Conservation (phyloP, 2,113 vertebrate genomes). For the Toxostoma redivivum region DNA sequence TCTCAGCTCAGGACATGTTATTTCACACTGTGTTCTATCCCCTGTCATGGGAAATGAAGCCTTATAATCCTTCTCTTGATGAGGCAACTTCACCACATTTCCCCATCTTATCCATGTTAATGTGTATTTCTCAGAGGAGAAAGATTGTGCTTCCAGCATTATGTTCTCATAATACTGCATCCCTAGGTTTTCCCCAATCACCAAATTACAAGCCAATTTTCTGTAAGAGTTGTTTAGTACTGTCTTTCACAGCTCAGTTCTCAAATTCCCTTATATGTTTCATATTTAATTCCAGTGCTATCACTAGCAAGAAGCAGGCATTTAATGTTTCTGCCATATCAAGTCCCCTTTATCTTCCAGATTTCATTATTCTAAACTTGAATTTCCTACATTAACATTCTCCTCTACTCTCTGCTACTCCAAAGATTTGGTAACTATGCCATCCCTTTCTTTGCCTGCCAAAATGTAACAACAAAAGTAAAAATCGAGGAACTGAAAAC, state of each 20-base stretch:
- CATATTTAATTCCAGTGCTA: not conserved
- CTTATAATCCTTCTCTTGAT: not conserved
- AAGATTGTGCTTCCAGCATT: not conserved
- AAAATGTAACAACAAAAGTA: constrained; percentile 34
- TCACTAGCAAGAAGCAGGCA: not conserved
- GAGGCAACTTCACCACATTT: not conserved
- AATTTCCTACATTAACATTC: not conserved
- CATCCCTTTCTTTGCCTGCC: not conserved
- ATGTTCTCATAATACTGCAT: not conserved
- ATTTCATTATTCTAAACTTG: not conserved
- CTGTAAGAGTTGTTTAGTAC: not conserved
- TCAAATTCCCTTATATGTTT: not conserved
- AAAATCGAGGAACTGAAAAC: constrained; percentile 23
- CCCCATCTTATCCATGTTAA: not conserved
- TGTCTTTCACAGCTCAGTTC: not conserved
- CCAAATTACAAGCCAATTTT: not conserved
- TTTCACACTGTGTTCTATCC: not conserved
- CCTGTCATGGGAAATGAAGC: not conserved
- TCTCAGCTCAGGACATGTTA: not conserved
- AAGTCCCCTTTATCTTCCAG: not conserved
- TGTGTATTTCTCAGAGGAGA: not conserved
- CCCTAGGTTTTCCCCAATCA: not conserved
- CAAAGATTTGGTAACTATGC: not conserved
- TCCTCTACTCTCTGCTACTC: not conserved
- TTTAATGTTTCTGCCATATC: not conserved